Evolutionary conservation across 2,113 vertebrate genomes (phyloP), one percentile per base, ranked within the genome.

Genomic region (Podarcis raffonei): DNA sequence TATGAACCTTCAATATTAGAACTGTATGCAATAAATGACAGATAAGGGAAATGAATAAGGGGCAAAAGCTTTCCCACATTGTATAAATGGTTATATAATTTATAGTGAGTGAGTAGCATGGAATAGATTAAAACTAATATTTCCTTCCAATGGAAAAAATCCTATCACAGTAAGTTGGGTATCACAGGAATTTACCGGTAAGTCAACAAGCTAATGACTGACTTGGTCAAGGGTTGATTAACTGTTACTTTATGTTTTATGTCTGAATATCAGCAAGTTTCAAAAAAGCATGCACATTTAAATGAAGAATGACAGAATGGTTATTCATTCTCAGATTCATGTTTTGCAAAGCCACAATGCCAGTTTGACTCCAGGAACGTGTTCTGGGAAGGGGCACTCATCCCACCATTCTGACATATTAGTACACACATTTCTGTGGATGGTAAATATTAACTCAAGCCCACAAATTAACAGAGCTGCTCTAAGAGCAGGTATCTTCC

Each of bases 11-110:
- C 35, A 30, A 3, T 68, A 20, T 81, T 89, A 78, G 65, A 32
- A 85, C 65, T 2, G 7, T 0, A 1, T 0, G 57, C 39, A 79
- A 80, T 53, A 57, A 57, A 59, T 15, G 22, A 76, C 65, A 11
- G 23, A 85, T 30, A 62, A 74, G 2, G 18, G 6, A 30, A 7
- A 20, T 57, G 32, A 30, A 30, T 16, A 71, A 48, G 11, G 0
- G 3, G 12, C 12, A 20, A 48, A 30, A 53, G 13, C n/a, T n/a
- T 32, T n/a, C 9, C 62, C 65, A 71, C 30, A 81, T 37, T 69
- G 48, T 53, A 53, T 53, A 79, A 27, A 53, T 1, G 69, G 71
- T 48, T 71, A 69, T 6, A 0, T 81, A 85, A 1, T 27, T 6
- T 53, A 35, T 71, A 30, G 32, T 48, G 1, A 35, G 27, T 71